Base-by-base conservation (phyloP, 2,888 invertebrate genomes). In the Melolontha melolontha region DNA sequence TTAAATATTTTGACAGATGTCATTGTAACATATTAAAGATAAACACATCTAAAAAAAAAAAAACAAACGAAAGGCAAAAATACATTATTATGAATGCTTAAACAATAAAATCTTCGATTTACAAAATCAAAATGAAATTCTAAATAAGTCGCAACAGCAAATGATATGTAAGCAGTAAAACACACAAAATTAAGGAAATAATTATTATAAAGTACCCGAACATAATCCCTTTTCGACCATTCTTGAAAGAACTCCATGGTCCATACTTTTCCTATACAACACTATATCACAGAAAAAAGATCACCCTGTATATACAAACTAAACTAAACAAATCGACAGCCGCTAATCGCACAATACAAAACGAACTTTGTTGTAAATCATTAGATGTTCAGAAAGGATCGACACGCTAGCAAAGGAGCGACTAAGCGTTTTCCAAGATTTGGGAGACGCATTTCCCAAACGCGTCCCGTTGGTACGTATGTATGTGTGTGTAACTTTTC, bases 241-340 rank as follows among this genome's bases (percentile, higher is more conserved):
- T 83, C 84, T 77, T 83, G 82, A 75, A 83, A 84, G 77, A 77
- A 83, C 82, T 84, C 84, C 84, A 83, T 84, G 75, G 80, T 78
- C 83, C 83, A 83, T 83, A 80, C 73, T 74, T 68, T 70, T 59
- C 50, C 41, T 10, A 50, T 65, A 34, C 52, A 55, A 41, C 51
- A 50, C 51, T 57, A 54, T 47, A 27, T 40, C 57, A 59, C 51
- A 42, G 34, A 50, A 64, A 64, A 49, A 64, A 22, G 22, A 64
- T 42, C 40, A 67, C 67, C 44, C 12, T 44, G 42, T 22, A 42
- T 54, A 40, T 34, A 27, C 29, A 27, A 27, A 12, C 22, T 51
- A 22, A 51, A n/a, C 17, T n/a, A 51, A 22, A 51, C 16, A 22
- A 11, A 51, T 22, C 10, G 6, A 6, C 6, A 1, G 2, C 34